phyloP scores from a whole-genome alignment of 2,797 vertebrate genomes.

The Rhinatrema bivittatum region DNA sequence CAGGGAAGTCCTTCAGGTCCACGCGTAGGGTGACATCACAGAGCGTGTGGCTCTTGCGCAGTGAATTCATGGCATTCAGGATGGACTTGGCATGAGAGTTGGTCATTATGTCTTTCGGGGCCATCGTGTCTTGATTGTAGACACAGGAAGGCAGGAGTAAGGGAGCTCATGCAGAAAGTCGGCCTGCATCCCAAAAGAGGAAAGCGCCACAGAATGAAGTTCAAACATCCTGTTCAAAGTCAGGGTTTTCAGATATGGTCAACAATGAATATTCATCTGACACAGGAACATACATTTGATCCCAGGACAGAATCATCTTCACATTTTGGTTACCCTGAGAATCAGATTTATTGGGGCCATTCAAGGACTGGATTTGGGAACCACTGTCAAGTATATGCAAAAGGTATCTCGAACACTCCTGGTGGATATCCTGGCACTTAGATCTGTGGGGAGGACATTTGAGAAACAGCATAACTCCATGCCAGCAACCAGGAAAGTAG shows the following conservation, averaged over 20 bases:
- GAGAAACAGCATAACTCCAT: too few species aligned
- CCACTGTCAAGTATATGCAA: too few species aligned
- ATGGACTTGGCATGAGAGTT: constrained; percentile 97
- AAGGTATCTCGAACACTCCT: too few species aligned
- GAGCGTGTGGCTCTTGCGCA: constrained; percentile 92
- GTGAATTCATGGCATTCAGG: constrained; percentile 94
- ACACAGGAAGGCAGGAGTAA: constrained; percentile 2
- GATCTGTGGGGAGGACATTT: too few species aligned
- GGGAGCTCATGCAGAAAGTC: constrained; percentile 2
- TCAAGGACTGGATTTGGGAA: too few species aligned
- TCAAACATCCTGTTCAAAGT: constrained; percentile 21
- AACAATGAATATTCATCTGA: too few species aligned
- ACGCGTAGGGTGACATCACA: constrained; percentile 94
- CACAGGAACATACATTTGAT: too few species aligned
- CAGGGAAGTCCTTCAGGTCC: constrained; percentile 88
- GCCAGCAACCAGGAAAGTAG: too few species aligned
- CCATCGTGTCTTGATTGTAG: constrained; percentile 62
- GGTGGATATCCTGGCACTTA: too few species aligned
- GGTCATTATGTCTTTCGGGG: constrained; percentile 98
- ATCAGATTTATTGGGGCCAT: too few species aligned
- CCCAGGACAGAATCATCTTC: too few species aligned
- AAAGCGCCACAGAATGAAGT: constrained; percentile 22
- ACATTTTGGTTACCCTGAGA: too few species aligned
- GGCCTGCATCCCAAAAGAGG: background rate
- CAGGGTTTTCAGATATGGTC: background rate